Base-by-base conservation (phyloP, 2,113 vertebrate species). In the Cyanoderma ruficeps region DNA sequence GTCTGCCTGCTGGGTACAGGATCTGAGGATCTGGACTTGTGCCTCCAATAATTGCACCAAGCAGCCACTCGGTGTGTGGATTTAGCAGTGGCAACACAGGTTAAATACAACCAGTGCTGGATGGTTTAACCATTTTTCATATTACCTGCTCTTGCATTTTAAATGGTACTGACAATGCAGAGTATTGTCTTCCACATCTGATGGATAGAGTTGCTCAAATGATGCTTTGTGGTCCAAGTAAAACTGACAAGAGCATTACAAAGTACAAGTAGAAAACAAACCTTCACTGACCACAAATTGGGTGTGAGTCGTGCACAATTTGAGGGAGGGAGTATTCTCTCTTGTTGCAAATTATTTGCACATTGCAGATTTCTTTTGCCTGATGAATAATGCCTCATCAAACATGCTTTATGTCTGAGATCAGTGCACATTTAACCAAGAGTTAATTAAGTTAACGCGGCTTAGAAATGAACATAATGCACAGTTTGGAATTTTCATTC, bases 371-470 rank as follows among this genome's bases (percentile, higher is more conserved):
- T 87, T 83, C 15, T 91, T 83, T 74, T 77, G 18, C 67, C 37
- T 92, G 75, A 86, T 92, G 88, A 83, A 92, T 95, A 95, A 53
- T 31, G 41, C 37, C 39, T 89, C 72, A 90, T 93, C 42, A 50
- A 83, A 44, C 80, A 61, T n/a, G 52, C 30, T 55, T 76, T 74
- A 63, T 10, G 2, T 77, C 46, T 67, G 87, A 94, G 89, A 96
- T 87, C 96, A 89, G 89, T 47, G 52, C 68, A 86, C 71, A 71
- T 89, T 89, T 92, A 94, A 94, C 50, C 17, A 25, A 55, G 76
- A 90, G 82, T 88, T 94, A 93, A 92, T 96, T 93, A 94, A 94
- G 71, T 92, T 94, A 95, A 77, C 89, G 75, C 27, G 63, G 80
- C 89, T 95, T 95, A 95, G 90, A 93, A 92, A 83, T 74, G 63